Evolutionary conservation across 1,140 invertebrate genomes (phyloP), one percentile per base, ranked within the genome.

Genomic region (Drosophila murphyi): DNA sequence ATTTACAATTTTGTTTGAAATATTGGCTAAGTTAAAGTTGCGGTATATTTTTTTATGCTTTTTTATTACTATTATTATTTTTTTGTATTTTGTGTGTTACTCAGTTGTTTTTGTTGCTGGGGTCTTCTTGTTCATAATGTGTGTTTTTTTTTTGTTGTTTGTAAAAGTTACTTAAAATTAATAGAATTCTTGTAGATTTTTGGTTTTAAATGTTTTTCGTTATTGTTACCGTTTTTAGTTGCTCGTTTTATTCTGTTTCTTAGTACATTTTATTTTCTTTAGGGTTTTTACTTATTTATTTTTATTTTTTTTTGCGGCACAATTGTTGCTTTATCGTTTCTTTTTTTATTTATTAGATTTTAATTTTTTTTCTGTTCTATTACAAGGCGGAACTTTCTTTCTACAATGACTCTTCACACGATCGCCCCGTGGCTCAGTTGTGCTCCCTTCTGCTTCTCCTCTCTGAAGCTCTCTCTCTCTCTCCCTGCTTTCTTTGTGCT

Each of bases 161-260:
- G 80, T 88, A 91, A 91, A 91, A 82, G 73, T 91, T 76, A 80
- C 88, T 88, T 91, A 88, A 80, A 72, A 88, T 63, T 83, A 89
- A 88, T 88, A 88, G 83, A 88, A 89, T 88, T 88, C 80, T 88
- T 89, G 83, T 88, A 88, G 85, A 88, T 88, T 91, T 91, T 87
- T 85, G 90, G 80, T 91, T 80, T 85, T 89, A 85, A 87, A 88
- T 88, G 85, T 88, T 89, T 89, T 85, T 71, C 68, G 88, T 88
- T 83, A 80, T 82, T 88, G 83, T 88, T 88, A 83, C 73, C 85
- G 85, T 88, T 88, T 74, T 63, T 73, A 73, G 70, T 77, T 75
- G 54, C 72, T 74, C 54, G 75, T 75, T 82, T 80, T 86, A 72
- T 68, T 71, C 54, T 83, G 57, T 76, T 82, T 87, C 7, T 62